A percentile compares a stretch with the other conserved stretches of the same genome.
These are phyloP conservation scores for Drosophila elegans DNA, from an alignment of 1,140 invertebrate species.

Conservation along the genomic window DNA sequence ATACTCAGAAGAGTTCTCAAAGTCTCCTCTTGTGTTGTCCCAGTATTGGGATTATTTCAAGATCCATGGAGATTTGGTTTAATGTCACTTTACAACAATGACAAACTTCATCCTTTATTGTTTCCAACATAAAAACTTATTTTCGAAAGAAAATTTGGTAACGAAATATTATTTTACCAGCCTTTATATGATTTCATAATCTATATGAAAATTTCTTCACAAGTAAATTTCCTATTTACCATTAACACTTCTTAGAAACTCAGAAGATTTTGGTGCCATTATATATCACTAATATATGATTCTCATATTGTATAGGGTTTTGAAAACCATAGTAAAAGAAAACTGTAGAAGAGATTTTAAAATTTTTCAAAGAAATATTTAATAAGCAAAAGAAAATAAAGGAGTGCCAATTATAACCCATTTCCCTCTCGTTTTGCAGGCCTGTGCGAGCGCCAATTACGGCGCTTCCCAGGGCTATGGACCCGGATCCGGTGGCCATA, in stretches of 20 bases:
- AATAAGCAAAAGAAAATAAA: neutral
- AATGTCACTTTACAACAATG: neutral
- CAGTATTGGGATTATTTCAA: neutral
- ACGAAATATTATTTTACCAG: too few relatives aligned
- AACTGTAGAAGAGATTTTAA: too few relatives aligned
- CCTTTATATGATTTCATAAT: too few relatives aligned
- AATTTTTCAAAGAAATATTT: too few relatives aligned
- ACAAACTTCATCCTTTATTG: neutral
- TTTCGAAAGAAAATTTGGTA: neutral
- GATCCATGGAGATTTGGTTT: neutral
- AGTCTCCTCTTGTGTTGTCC: neutral
- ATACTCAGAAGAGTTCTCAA: neutral
- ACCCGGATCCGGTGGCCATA: constrained; percentile 45
- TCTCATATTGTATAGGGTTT: too few relatives aligned
- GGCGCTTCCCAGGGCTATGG: constrained; percentile 54
- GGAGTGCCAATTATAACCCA: constrained; percentile 1
- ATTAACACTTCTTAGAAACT: neutral
- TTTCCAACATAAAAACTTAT: neutral
- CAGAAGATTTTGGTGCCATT: too few relatives aligned
- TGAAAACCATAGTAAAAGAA: too few relatives aligned
- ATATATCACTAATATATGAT: too few relatives aligned
- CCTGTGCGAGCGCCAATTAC: constrained; percentile 69
- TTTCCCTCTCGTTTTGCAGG: constrained; percentile 40
- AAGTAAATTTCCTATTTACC: neutral
- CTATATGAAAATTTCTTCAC: too few relatives aligned